A percentile compares a stretch with the other conserved stretches of the same genome.
phyloP scores from a whole-genome alignment of 2,888 invertebrate species.

The Synergus japonicus region DNA sequence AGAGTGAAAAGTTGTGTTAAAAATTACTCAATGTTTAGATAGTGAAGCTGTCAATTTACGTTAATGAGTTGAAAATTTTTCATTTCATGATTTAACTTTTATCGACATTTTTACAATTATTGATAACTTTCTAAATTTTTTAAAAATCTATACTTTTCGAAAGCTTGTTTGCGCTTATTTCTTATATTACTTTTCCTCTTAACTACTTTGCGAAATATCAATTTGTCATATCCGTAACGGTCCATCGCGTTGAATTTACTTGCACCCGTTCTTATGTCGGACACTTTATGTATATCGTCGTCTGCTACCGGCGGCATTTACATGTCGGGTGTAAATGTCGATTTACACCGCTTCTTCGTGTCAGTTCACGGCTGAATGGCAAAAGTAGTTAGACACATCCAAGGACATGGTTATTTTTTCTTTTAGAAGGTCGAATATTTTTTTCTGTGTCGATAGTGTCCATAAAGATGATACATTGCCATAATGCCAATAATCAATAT shows the following conservation, averaged over 20 bases:
- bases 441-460: slow-evolving; percentile 19
- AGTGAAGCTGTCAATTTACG: no score
- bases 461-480: no score
- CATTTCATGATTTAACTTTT: no score
- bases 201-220: slow-evolving; percentile 15
- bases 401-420: slow-evolving; percentile 17
- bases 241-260: slow-evolving; percentile 30
- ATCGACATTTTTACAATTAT: no score
- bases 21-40: no score
- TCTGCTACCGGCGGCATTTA: slow-evolving; percentile 24
- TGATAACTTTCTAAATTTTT: not conserved
- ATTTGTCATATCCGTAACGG: slow-evolving; percentile 20
- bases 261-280: not conserved
- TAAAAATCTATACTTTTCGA: not conserved
- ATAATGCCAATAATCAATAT: not conserved
- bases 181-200: not conserved
- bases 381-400: slow-evolving; percentile 4
- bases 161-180: slow-evolving; percentile 32
- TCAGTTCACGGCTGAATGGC: slow-evolving; percentile 23
- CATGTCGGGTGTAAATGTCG: slow-evolving; percentile 33
- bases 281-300: not conserved
- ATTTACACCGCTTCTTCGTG: slow-evolving; percentile 32
- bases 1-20: not conserved
- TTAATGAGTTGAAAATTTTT: no score
- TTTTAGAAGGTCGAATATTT: not conserved